phyloP scores from a whole-genome alignment of 2,113 vertebrate genomes.

The Paramormyrops kingsleyae region DNA sequence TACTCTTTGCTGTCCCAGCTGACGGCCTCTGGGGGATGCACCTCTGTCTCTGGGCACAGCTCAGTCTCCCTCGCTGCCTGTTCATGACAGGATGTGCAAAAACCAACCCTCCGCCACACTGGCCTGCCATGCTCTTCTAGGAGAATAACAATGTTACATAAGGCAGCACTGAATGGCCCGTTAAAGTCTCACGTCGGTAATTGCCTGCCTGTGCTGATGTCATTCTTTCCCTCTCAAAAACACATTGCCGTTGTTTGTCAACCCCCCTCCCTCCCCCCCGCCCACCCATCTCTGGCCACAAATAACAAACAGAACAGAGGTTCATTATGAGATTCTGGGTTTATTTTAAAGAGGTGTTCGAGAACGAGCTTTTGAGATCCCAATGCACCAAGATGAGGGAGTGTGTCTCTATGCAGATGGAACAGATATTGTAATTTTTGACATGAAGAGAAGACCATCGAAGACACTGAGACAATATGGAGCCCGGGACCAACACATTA shows the following conservation, averaged over 20 bases:
- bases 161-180: neutral
- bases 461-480: neutral
- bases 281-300: constrained; percentile 4
- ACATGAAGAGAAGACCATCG: neutral
- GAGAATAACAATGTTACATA: neutral
- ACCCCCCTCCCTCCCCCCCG: neutral
- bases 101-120: neutral
- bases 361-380: neutral
- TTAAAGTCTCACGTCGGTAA: neutral
- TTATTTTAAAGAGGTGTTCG: neutral
- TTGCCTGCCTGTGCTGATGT: neutral
- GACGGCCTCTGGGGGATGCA: neutral
- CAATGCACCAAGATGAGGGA: neutral
- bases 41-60: neutral
- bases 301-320: neutral
- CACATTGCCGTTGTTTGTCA: neutral
- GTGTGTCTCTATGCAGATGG: neutral
- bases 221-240: constrained; percentile 1
- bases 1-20: neutral
- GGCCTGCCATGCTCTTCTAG: neutral
- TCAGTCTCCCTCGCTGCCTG: neutral
- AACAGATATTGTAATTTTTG: neutral
- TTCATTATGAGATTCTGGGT: neutral
- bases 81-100: neutral
- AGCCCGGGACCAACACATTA: neutral